A percentile compares a stretch with the other conserved stretches of the same genome.
These are phyloP conservation scores for Heterodera filipjevi DNA, from an alignment of 2,888 invertebrate species.

Conservation along the genomic window DNA sequence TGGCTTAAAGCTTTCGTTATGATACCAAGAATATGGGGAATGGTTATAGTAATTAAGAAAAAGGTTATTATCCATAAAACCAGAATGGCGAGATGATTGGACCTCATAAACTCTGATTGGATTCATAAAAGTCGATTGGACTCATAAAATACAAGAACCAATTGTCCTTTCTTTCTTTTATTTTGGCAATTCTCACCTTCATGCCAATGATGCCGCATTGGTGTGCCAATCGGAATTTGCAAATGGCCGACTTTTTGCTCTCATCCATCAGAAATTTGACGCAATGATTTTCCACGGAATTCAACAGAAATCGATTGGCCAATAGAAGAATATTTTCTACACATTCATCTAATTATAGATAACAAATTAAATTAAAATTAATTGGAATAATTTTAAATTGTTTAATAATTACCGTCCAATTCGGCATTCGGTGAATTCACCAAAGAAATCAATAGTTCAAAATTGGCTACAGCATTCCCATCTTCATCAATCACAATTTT, in stretches of 20 bases:
- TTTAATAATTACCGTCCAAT: not conserved
- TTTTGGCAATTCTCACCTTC: not conserved
- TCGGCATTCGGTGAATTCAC: not conserved
- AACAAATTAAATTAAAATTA: not conserved
- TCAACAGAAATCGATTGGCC: not conserved
- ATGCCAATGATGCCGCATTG: not conserved
- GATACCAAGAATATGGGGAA: too few relatives aligned
- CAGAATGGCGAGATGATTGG: too few relatives aligned
- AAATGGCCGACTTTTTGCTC: conserved; percentile 1
- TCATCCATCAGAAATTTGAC: not conserved
- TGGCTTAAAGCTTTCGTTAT: too few relatives aligned
- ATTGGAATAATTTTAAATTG: not conserved
- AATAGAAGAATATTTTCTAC: not conserved
- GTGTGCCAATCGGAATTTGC: not conserved
- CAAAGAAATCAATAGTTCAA: not conserved
- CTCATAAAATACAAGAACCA: too few relatives aligned
- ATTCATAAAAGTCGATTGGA: too few relatives aligned
- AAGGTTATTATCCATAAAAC: too few relatives aligned
- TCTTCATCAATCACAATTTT: not conserved
- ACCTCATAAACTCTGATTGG: too few relatives aligned
- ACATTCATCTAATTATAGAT: not conserved
- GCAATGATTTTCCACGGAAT: not conserved
- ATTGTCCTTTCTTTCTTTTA: too few relatives aligned
- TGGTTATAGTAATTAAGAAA: too few relatives aligned
- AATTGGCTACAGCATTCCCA: not conserved